Percentiles rank a stretch among this genome's conserved stretches.
Conservation (phyloP, 2,113 vertebrate genomes). For the Pimephales promelas region DNA sequence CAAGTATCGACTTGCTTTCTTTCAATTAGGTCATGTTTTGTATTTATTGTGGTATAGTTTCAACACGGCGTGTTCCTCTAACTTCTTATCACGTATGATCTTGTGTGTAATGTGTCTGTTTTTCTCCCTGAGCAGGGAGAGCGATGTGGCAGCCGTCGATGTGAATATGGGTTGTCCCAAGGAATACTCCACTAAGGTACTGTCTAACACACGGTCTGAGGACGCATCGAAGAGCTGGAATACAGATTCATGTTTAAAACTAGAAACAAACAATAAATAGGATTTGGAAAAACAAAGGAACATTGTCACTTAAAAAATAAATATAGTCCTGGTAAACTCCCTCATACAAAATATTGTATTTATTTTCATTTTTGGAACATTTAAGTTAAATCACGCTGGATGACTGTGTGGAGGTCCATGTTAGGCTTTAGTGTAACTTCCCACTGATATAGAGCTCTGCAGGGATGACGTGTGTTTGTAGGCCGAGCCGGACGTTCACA, state of each 20-base stretch:
- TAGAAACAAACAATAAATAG: not conserved
- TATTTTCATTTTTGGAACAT: too few relatives aligned
- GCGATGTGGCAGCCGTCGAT: conserved; percentile 92
- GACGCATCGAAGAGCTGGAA: too few relatives aligned
- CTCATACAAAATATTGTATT: too few relatives aligned
- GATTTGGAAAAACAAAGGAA: not conserved
- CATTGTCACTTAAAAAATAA: too few relatives aligned
- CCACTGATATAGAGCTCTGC: not conserved
- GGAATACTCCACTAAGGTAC: conserved; percentile 97
- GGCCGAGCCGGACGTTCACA: too few relatives aligned
- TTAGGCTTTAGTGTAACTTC: not conserved
- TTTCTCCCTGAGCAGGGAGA: conserved; percentile 77
- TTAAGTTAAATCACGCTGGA: not conserved
- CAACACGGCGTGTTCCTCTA: not conserved
- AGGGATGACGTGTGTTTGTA: too few relatives aligned
- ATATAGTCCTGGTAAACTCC: too few relatives aligned
- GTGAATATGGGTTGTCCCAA: conserved; percentile 98
- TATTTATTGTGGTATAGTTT: too few relatives aligned
- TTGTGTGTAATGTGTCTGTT: not conserved
- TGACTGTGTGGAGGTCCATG: not conserved
- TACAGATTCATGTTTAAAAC: not conserved
- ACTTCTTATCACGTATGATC: not conserved
- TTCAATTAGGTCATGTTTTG: too few relatives aligned
- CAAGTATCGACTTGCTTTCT: too few relatives aligned
- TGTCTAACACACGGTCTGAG: not conserved